Percentiles rank a stretch among this genome's conserved stretches.
Evolutionary conservation across 2,797 vertebrate species (phyloP).

Genomic region (Eurystomus glaucurus): DNA sequence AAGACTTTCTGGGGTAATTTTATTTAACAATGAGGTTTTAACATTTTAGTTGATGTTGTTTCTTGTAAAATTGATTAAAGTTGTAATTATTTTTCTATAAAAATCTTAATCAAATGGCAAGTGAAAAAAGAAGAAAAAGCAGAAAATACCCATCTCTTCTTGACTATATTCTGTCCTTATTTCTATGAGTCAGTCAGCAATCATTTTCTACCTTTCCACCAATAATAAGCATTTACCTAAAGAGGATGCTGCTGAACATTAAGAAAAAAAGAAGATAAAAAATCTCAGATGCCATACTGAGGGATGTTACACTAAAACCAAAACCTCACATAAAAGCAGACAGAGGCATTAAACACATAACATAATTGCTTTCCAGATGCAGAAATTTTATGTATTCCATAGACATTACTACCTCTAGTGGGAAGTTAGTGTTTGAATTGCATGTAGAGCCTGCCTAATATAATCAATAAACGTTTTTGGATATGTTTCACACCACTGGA

Average conservation of each 20-base stretch:
- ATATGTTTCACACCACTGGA: neutral
- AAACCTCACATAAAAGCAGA: neutral
- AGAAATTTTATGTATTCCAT: neutral
- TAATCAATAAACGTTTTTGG: neutral
- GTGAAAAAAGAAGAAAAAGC: neutral
- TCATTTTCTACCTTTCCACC: neutral
- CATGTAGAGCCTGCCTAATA: neutral
- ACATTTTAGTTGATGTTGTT: neutral
- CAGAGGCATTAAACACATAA: neutral
- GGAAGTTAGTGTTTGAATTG: neutral
- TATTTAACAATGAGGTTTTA: neutral
- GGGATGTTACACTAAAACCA: neutral
- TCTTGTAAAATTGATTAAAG: neutral
- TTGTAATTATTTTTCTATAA: neutral
- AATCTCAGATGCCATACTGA: neutral
- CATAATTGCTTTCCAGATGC: neutral
- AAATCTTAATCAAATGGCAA: neutral
- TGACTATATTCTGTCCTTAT: neutral
- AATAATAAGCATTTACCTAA: neutral
- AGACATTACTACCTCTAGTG: slow-evolving; percentile 31
- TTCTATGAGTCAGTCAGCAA: neutral
- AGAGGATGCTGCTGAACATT: neutral
- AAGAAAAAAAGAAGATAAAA: neutral
- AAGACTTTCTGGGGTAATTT: neutral
- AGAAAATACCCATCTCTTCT: neutral